Evolutionary conservation across 2,113 vertebrate genomes (phyloP).

Genomic region (Garra rufa): DNA sequence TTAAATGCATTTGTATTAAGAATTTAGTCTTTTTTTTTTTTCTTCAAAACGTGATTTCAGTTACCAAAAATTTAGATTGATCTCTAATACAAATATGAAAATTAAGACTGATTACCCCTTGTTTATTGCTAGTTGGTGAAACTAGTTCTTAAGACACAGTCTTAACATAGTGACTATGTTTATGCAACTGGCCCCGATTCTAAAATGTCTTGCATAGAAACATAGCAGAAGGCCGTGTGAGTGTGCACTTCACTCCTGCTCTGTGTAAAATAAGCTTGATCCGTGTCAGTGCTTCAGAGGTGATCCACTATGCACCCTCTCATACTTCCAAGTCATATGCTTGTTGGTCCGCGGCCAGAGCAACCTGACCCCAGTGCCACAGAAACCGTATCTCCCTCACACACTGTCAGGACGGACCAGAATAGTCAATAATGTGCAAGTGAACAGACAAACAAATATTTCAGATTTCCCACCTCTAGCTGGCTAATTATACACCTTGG

Average conservation of each 20-base stretch:
- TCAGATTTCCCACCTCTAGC: slow-evolving; percentile 73
- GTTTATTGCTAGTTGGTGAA: no score
- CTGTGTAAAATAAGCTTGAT: neutral
- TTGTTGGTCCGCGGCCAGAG: slow-evolving; percentile 74
- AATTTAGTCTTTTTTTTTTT: no score
- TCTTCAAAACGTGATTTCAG: no score
- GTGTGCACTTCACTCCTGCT: neutral
- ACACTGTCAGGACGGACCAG: slow-evolving; percentile 78
- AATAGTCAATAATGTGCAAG: slow-evolving; percentile 87
- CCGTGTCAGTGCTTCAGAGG: slow-evolving; percentile 39
- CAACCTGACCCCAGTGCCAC: slow-evolving; percentile 70
- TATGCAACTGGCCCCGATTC: no score
- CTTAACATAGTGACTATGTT: no score
- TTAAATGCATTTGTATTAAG: no score
- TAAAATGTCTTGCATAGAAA: neutral
- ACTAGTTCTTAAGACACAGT: no score
- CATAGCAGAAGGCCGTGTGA: neutral
- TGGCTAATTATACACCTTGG: slow-evolving; percentile 63
- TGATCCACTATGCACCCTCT: slow-evolving; percentile 69
- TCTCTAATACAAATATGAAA: no score
- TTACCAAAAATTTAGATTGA: no score
- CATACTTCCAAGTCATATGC: slow-evolving; percentile 80
- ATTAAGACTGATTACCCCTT: no score
- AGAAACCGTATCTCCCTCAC: slow-evolving; percentile 79
- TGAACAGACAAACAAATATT: slow-evolving; percentile 78